A percentile compares a stretch with the other conserved stretches of the same genome.
These are phyloP conservation scores for Seladonia tumulorum DNA, from an alignment of 2,888 invertebrate species.

Conservation along the genomic window DNA sequence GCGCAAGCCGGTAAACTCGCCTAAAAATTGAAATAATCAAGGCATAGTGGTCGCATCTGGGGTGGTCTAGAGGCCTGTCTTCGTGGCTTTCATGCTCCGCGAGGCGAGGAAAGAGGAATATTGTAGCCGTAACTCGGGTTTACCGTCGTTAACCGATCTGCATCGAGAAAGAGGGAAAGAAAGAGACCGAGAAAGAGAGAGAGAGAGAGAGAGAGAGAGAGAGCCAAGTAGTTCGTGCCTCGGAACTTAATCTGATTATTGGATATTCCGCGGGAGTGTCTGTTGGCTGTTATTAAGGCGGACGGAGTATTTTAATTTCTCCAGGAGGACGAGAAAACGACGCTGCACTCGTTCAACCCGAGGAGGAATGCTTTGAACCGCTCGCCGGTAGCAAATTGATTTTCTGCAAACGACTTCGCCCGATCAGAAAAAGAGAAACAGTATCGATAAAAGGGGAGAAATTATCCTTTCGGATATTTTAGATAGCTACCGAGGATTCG, in stretches of 20 bases:
- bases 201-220: neutral
- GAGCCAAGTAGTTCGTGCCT: neutral
- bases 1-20: neutral
- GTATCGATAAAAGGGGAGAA: neutral
- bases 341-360: neutral
- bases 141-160: neutral
- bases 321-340: neutral
- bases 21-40: neutral
- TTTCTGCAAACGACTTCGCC: conserved; percentile 1
- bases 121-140: neutral
- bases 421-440: conserved; percentile 9
- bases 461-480: neutral
- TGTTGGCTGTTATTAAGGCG: conserved; percentile 1
- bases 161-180: neutral
- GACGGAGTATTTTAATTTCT: conserved; percentile 8
- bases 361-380: conserved; percentile 15
- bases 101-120: neutral
- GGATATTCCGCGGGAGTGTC: conserved; percentile 19
- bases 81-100: neutral
- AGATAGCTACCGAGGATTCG: neutral
- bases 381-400: conserved; percentile 9
- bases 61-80: neutral
- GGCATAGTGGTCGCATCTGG: neutral
- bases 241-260: conserved; percentile 11
- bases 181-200: neutral